Base-by-base conservation (phyloP, 2,113 vertebrate genomes). In the Serinus canaria region DNA sequence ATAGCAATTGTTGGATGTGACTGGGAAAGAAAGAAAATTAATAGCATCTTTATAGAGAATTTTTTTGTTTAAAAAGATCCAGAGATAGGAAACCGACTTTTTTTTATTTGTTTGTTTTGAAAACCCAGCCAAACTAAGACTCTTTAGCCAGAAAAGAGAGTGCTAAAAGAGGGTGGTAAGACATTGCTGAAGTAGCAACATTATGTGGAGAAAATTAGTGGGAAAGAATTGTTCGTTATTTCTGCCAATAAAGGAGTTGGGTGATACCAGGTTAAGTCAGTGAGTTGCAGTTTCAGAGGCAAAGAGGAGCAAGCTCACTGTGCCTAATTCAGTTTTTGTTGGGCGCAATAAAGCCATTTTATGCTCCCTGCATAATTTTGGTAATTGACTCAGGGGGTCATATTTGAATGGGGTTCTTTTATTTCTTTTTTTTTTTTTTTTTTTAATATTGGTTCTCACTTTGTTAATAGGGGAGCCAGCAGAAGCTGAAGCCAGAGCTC, bases 401-500 rank as follows among this genome's bases (percentile, higher is more conserved):
- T 63, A 67, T 5, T 66, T 86, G 41, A 15, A 46, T 73, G 22
- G 30, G 35, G 20, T 82, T 77, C 41, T 23, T 33, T 89, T 13
- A 64, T 52, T 1, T 74, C 49, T 20, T n/a, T n/a, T n/a, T n/a
- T n/a, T n/a, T n/a, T n/a, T 20, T 19, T 31, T 80, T 9, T 80
- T 76, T 52, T 62, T 1, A 53, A 67, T 84, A 63, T 24, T 92
- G 46, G 17, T 53, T 74, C 27, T 49, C 21, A 35, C 31, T 93
- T 62, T 78, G 14, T 95, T 94, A 86, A 44, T 88, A 99, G 99
- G 99, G 99, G 99, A 99, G 52, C 98, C 98, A 13, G 98, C 98
- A 85, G 98, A 99, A 70, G 98, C 99, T 1, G 99, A 98, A 62
- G 98, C 98, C 60, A 98, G 98, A 80, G 99, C 99, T 76, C 98